A percentile compares a stretch with the other conserved stretches of the same genome.
These are phyloP conservation scores for Zootoca vivipara DNA, from an alignment of 2,113 vertebrate species.

Conservation along the genomic window DNA sequence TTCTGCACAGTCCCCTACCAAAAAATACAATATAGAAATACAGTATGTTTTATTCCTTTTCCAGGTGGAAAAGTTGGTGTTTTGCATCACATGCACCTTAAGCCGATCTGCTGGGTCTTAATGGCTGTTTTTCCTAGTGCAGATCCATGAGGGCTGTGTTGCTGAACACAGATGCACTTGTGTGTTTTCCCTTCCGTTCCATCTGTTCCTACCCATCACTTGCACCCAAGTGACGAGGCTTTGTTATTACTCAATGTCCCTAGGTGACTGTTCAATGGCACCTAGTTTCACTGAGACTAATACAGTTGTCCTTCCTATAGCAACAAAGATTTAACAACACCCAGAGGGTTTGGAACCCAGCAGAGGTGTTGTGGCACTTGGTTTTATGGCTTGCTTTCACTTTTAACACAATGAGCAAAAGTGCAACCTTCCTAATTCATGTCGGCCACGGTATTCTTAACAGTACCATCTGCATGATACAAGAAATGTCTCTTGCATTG, in stretches of 20 bases:
- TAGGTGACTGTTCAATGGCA: conserved; percentile 32
- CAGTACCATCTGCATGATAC: conserved; percentile 42
- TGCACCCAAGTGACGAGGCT: neutral
- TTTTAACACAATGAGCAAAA: conserved; percentile 43
- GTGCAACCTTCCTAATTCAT: neutral
- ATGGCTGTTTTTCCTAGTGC: conserved; percentile 18
- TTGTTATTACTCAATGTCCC: conserved; percentile 42
- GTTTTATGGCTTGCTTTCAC: conserved; percentile 42
- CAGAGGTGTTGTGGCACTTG: conserved; percentile 13
- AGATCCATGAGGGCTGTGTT: conserved; percentile 16
- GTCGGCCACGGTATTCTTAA: neutral
- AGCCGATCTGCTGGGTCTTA: conserved; percentile 5
- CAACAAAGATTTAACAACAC: conserved; percentile 8
- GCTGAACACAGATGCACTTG: neutral
- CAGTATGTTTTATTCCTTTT: neutral
- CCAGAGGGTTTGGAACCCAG: neutral
- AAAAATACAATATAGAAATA: neutral
- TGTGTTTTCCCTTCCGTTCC: conserved; percentile 21
- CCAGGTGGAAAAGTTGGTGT: conserved; percentile 18
- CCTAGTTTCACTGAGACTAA: conserved; percentile 29
- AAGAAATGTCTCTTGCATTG: conserved; percentile 46
- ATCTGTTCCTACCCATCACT: conserved; percentile 33
- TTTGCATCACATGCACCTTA: conserved; percentile 5
- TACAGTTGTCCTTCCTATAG: conserved; percentile 10
- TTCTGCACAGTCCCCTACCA: neutral